phyloP scores from a whole-genome alignment of 2,797 vertebrate genomes.

The Odontamblyopus lacepedii region DNA sequence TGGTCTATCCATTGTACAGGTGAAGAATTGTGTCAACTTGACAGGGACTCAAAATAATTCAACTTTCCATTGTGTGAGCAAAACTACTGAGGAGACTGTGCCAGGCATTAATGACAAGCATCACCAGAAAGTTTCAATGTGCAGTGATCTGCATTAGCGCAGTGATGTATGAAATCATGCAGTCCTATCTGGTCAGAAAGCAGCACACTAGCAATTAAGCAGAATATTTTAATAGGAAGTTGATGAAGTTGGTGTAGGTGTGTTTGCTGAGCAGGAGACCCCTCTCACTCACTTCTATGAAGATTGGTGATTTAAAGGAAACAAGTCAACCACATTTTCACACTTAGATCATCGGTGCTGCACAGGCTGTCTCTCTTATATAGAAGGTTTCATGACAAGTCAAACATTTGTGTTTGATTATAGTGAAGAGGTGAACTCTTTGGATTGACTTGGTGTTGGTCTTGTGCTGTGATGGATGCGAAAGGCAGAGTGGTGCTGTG shows the following conservation, averaged over 20 bases:
- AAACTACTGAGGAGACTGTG: background rate
- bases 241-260: background rate
- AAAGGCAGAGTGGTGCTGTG: conserved; percentile 20
- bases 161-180: background rate
- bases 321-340: conserved; percentile 70
- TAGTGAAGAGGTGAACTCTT: background rate
- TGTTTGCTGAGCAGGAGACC: conserved; percentile 48
- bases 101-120: conserved; percentile 10
- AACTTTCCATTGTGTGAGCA: background rate
- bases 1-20: background rate
- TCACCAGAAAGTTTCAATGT: background rate
- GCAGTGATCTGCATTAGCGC: background rate
- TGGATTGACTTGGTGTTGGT: background rate
- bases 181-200: conserved; percentile 9
- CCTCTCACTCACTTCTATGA: conserved; percentile 66
- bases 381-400: conserved; percentile 42
- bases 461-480: conserved; percentile 16
- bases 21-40: background rate
- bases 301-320: conserved; percentile 73
- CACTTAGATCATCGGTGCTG: conserved; percentile 61
- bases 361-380: conserved; percentile 46
- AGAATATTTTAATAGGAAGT: background rate
- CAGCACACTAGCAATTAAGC: background rate
- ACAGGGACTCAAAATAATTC: background rate
- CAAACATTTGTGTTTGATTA: conserved; percentile 41